Evolutionary conservation across 2,888 invertebrate genomes (phyloP), one percentile per base, ranked within the genome.

Genomic region (Erannis defoliaria): DNA sequence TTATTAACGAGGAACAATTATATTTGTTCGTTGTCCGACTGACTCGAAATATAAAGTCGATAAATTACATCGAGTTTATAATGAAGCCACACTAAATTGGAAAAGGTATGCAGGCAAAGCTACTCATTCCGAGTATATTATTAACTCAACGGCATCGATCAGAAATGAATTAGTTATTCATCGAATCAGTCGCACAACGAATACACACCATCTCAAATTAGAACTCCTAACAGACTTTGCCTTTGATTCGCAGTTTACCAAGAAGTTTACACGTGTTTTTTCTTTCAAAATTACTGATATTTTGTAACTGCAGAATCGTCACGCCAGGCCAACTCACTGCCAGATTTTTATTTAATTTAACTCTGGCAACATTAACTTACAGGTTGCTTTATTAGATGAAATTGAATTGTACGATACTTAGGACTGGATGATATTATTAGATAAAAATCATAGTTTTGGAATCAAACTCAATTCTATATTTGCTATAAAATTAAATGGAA

Each of bases 261-360:
- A 42, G 8, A 42, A 42, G n/a, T 8, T n/a, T n/a, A 42, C 21
- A 6, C 6, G 4, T 5, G 23, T 3, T 9, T 12, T 53, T 48
- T 38, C 31, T 51, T 46, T 29, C 12, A 21, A 29, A 19, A 40
- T 1, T 2, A 21, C 37, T 21, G 19, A 10, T 2, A 45, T 46
- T 49, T 56, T 26, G 37, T 6, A 50, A 38, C 60, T 70, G 66
- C 66, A 69, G 56, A 65, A 71, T 64, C 45, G 46, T 62, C 42
- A 49, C 62, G 55, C 55, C 31, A 73, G 74, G 74, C 70, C 72
- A 72, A 73, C 64, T 56, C 74, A 80, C 76, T 77, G 78, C 75
- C 76, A 74, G 62, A 62, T 74, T 75, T 72, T 66, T 38, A 65
- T 51, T 54, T 65, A 51, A 23, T 70, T 64, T 69, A 64, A 67